phyloP scores from a whole-genome alignment of 2,797 vertebrate genomes.

The Paratrypauchen microcephalus region DNA sequence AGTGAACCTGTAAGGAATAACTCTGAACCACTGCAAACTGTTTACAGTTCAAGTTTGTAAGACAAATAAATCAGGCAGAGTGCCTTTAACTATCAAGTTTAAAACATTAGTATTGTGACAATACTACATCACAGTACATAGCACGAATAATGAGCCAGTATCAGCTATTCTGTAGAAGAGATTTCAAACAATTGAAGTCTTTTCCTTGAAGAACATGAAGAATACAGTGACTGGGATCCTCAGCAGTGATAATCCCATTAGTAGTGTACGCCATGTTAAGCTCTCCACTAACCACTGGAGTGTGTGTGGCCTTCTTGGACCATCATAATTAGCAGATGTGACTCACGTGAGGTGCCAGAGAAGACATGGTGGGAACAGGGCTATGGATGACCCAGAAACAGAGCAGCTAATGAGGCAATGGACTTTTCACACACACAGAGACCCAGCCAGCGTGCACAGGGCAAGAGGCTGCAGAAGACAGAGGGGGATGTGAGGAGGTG shows the following conservation, averaged over 20 bases:
- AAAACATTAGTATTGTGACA: too few species aligned
- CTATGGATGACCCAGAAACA: constrained; percentile 63
- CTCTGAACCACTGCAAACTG: too few species aligned
- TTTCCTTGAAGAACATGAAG: constrained; percentile 25
- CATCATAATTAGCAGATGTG: constrained; percentile 62
- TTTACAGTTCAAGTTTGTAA: too few species aligned
- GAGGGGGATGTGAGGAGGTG: constrained; percentile 57
- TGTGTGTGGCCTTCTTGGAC: constrained; percentile 42
- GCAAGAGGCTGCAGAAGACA: constrained; percentile 43
- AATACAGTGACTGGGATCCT: constrained; percentile 56
- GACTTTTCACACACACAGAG: constrained; percentile 43
- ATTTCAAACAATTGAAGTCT: not conserved
- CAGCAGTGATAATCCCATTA: constrained; percentile 70
- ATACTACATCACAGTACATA: not conserved
- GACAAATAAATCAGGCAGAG: too few species aligned
- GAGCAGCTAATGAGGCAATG: constrained; percentile 52
- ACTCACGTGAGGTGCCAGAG: constrained; percentile 61
- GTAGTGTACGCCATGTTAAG: constrained; percentile 53
- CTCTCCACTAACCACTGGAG: constrained; percentile 55
- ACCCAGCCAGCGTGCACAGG: constrained; percentile 14
- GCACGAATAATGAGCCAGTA: not conserved
- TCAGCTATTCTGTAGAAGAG: not conserved
- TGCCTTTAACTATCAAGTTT: too few species aligned
- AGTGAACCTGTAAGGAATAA: too few species aligned
- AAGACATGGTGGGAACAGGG: constrained; percentile 55